Base-by-base conservation (phyloP, 2,113 vertebrate genomes). In the Hydropotes inermis region DNA sequence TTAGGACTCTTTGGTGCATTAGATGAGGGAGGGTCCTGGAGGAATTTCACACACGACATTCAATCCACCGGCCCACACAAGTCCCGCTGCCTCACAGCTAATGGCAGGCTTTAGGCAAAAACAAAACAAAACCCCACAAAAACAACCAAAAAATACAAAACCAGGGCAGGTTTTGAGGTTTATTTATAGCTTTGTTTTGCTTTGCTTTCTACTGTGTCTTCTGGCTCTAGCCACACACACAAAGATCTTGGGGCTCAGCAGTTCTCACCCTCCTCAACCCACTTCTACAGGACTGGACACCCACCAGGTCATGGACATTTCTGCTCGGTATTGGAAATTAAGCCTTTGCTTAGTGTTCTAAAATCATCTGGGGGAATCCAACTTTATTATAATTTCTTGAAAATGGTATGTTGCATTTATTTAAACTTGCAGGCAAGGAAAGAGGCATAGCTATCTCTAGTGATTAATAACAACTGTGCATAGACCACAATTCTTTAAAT, bases 371-470 rank as follows among this genome's bases (percentile, higher is more conserved):
- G 43, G 33, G 84, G 23, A 57, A 85, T 36, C 16, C 57, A 93
- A 60, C 17, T 85, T 60, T 61, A 78, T 87, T 74, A 52, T 33
- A 74, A 94, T 81, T 82, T 95, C n/a, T 96, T 95, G 92, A 81
- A 97, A 87, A 94, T 70, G 50, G 30, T 61, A 55, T 90, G 91
- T 27, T 90, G 36, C 23, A 16, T 79, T 97, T 88, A 89, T 91
- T 94, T 92, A 74, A 92, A 94, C 74, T 91, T 96, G 33, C 52
- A 96, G 64, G n/a, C 25, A 39, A 96, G 36, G 14, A 96, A 92
- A 89, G 1, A 58, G 17, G 25, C 94, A 86, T 23, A 90, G 17
- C 13, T 33, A 1, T 96, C 79, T 61, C 21, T 61, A 89, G 81
- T 85, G 74, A 96, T 89, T 92, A 97, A 50, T 21, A 57, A 54